Base-by-base conservation (phyloP, 2,888 invertebrate species). In the Empis livida region DNA sequence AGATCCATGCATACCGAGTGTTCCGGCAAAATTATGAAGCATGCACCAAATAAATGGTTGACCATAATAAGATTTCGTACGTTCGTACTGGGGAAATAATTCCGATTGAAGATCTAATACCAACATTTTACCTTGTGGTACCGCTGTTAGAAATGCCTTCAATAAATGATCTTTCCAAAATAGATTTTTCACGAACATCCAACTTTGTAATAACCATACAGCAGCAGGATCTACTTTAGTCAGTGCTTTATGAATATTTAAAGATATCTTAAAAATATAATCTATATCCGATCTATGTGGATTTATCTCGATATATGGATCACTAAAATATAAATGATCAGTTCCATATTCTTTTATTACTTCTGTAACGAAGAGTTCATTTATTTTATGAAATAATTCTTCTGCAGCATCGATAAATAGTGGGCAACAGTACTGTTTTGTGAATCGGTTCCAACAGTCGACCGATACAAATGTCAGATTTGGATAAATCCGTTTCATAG, bases 41-140 rank as follows among this genome's bases (percentile, higher is more conserved):
- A 95, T 93, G 62, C 92, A 91, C 93, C 94, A 96, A 52, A 97
- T 84, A 63, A 87, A 97, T 0, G 92, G 91, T 60, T 96, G 95
- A 0, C 94, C 95, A 61, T 79, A 93, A 68, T 89, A 97, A 51
- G 86, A 88, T 2, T 82, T 64, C 8, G 88, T 76, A 32, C 79
- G 67, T 9, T 71, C 66, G 62, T 87, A 95, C 58, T 86, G 83
- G 0, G 94, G 94, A 64, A 74, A 77, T 49, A 86, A 79, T 62
- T 95, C 95, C 0, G 94, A 84, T 60, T 88, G 86, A 8, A 96
- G 71, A 67, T 97, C 96, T 23, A 97, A 71, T 3, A 96, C 73
- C 2, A 96, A 74, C 76, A 96, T 80, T 59, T 78, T 75, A 0
- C 93, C 93, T 76, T 60, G 57, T 1, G 87, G 87, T 1, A 90